These are phyloP conservation scores for Harpagoxenus sublaevis DNA, from an alignment of 2,888 invertebrate species.

Conservation along the genomic window DNA sequence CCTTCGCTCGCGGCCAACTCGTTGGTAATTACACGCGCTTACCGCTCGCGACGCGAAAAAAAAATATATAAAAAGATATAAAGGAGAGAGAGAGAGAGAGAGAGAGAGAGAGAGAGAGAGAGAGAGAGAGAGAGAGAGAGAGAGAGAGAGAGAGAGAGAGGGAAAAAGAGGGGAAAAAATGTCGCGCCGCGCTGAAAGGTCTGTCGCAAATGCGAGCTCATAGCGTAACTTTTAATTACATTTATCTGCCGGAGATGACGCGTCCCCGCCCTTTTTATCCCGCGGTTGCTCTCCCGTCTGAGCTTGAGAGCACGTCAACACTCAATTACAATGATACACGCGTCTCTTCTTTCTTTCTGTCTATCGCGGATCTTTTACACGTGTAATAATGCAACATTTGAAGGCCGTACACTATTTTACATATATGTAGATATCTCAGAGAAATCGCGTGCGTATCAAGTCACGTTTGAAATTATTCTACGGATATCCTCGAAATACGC, in stretches of 20 bases:
- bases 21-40: slow-evolving; percentile 59
- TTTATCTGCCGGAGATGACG: slow-evolving; percentile 62
- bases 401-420: background rate
- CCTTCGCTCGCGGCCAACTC: slow-evolving; percentile 36
- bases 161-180: background rate
- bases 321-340: slow-evolving; percentile 59
- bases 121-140: too few species aligned
- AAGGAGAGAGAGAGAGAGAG: background rate
- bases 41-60: background rate
- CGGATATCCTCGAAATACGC: background rate
- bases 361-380: background rate
- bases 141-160: too few species aligned
- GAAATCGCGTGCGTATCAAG: background rate
- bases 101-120: too few species aligned
- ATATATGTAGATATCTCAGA: background rate
- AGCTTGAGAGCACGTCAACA: slow-evolving; percentile 47
- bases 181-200: slow-evolving; percentile 22
- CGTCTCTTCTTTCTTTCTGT: background rate
- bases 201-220: slow-evolving; percentile 47
- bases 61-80: background rate
- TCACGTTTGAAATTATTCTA: background rate
- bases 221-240: slow-evolving; percentile 65
- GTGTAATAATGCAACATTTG: slow-evolving; percentile 28
- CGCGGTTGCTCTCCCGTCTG: slow-evolving; percentile 37
- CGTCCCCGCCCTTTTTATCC: slow-evolving; percentile 36